Evolutionary conservation across 1,140 invertebrate genomes (phyloP), one percentile per base, ranked within the genome.

Genomic region (Batillaria attramentaria): DNA sequence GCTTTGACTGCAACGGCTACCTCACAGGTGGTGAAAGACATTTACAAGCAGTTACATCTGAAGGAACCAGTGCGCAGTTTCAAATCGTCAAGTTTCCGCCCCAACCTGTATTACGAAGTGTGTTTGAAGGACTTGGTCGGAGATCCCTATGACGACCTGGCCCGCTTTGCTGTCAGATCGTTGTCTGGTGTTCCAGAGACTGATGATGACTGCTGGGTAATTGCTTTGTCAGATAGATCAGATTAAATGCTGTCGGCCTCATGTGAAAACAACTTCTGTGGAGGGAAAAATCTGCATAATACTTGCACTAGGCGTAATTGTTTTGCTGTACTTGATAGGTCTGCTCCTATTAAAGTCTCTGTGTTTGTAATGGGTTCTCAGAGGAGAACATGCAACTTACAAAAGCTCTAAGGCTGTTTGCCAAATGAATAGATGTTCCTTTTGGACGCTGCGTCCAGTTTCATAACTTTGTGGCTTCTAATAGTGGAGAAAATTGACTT

Each of bases 1-100:
- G 97, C 97, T 0, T 89, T 99, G n/a, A 99, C 98, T 33, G 98
- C 98, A 5, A 99, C 98, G 0, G 95, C 95, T 13, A 94, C 93
- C 79, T 66, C 81, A 31, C 84, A 92, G 50, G 94, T 94, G 35
- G 91, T 92, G 20, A 91, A 92, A 76, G 94, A 95, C 86, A 92
- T 95, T 72, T 81, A 93, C 16, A 86, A 90, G 24, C 91, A 93
- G 62, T 86, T 95, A 46, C 89, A 91, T 62, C 84, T 95, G 46
- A 91, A 89, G 77, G 83, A 92, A 69, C 92, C 93, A 46, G 86
- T 94, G 20, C 85, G 85, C 20, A 92, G 87, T 66, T 95, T 94
- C 85, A 94, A 93, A 86, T 91, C 89, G 20, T 91, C 93, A n/a
- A 93, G 93, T 82, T 95, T 94, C 88, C 91, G 94, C 60, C 83